Percentiles rank a stretch among this genome's conserved stretches.
Evolutionary conservation across 2,888 invertebrate species (phyloP).

Genomic region (Phortica okadai): DNA sequence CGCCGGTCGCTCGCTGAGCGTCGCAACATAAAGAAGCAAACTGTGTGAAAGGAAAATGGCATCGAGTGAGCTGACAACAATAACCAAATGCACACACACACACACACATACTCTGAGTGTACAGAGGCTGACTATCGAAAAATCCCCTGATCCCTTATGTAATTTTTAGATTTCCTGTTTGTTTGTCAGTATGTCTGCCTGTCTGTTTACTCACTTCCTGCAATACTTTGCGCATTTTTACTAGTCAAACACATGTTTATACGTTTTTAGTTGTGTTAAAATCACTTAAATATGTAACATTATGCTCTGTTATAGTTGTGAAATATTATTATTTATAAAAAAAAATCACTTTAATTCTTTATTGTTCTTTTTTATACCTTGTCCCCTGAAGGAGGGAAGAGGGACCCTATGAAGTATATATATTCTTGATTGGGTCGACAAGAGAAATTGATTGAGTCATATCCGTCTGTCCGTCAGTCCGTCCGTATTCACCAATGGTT

Average conservation of each 20-base stretch:
- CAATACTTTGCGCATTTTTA: constrained; percentile 20
- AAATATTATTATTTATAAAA: no score
- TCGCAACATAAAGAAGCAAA: background rate
- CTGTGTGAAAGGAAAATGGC: background rate
- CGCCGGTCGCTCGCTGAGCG: background rate
- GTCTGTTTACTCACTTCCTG: constrained; percentile 17
- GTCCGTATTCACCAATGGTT: no score
- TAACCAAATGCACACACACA: constrained; percentile 25
- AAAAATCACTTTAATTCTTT: no score
- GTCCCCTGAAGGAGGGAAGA: no score
- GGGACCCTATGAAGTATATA: no score
- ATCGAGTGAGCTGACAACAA: background rate
- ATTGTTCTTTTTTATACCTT: no score
- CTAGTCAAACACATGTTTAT: background rate
- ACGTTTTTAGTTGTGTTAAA: background rate
- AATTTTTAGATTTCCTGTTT: constrained; percentile 72
- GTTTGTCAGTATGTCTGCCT: constrained; percentile 39
- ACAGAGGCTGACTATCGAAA: constrained; percentile 52
- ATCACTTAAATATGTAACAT: background rate
- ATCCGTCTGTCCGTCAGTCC: no score
- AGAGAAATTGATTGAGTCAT: no score
- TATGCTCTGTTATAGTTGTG: background rate
- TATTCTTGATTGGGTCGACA: no score
- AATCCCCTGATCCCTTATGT: constrained; percentile 74
- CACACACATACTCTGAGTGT: constrained; percentile 27